A percentile compares a stretch with the other conserved stretches of the same genome.
These are phyloP conservation scores for Amphilophus citrinellus DNA, from an alignment of 2,113 vertebrate genomes.

Conservation along the genomic window DNA sequence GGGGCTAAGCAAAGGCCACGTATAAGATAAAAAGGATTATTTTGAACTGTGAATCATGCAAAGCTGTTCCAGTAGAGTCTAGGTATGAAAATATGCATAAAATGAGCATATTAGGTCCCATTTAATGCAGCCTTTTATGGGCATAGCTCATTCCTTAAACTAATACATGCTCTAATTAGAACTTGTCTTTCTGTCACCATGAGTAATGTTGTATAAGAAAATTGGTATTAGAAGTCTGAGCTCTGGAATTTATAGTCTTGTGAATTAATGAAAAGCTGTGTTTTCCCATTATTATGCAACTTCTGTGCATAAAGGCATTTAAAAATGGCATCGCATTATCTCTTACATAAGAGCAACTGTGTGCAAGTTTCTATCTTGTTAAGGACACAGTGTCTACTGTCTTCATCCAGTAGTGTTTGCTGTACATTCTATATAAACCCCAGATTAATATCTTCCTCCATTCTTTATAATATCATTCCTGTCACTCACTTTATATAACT, in stretches of 20 bases:
- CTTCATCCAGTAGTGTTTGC: neutral
- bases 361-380: neutral
- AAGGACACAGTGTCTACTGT: neutral
- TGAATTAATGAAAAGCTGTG: neutral
- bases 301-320: neutral
- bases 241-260: conserved; percentile 2
- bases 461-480: conserved; percentile 9
- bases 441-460: conserved; percentile 29
- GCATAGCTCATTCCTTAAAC: conserved; percentile 1
- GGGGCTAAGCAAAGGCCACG: conserved; percentile 1
- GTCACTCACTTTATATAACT: conserved; percentile 34
- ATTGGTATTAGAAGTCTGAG: neutral
- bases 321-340: neutral
- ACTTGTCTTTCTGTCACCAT: neutral
- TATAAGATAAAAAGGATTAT: conserved; percentile 13
- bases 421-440: neutral
- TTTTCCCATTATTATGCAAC: neutral
- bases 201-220: neutral
- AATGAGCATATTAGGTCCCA: neutral
- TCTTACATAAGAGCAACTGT: conserved; percentile 9
- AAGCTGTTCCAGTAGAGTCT: neutral
- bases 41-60: conserved; percentile 10
- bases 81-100: conserved; percentile 2
- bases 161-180: neutral
- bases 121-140: neutral